phyloP scores from a whole-genome alignment of 2,888 invertebrate genomes.

The Volucella inflata region DNA sequence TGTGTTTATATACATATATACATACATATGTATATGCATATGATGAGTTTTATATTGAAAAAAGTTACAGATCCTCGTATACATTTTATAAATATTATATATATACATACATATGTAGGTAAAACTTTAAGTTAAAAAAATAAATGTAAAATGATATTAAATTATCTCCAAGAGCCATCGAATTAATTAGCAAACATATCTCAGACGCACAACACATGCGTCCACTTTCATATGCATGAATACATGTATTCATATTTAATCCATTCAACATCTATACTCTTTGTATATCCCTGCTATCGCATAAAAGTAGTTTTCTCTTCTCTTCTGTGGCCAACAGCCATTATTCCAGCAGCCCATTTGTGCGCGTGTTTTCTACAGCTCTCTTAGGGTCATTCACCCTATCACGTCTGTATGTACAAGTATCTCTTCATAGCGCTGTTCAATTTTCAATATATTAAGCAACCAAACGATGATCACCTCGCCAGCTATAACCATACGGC shows the following conservation, averaged over 20 bases:
- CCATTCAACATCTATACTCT: slow-evolving; percentile 40
- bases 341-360: not conserved
- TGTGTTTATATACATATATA: too few relatives aligned
- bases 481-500: slow-evolving; percentile 13
- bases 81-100: too few relatives aligned
- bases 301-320: slow-evolving; percentile 41
- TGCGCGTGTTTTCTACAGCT: slow-evolving; percentile 31
- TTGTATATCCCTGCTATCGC: slow-evolving; percentile 8
- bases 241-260: not conserved
- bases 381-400: slow-evolving; percentile 50
- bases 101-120: too few relatives aligned
- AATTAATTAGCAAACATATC: too few relatives aligned
- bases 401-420: slow-evolving; percentile 5
- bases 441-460: slow-evolving; percentile 57
- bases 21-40: too few relatives aligned
- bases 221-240: too few relatives aligned
- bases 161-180: too few relatives aligned
- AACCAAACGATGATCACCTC: slow-evolving; percentile 49
- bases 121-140: too few relatives aligned
- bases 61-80: too few relatives aligned
- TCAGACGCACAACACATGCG: too few relatives aligned
- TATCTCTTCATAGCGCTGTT: slow-evolving; percentile 50
- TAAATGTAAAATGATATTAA: too few relatives aligned
- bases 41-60: too few relatives aligned
- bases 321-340: not conserved